These are phyloP conservation scores for Zalophus californianus DNA, from an alignment of 2,797 vertebrate species.

Conservation along the genomic window DNA sequence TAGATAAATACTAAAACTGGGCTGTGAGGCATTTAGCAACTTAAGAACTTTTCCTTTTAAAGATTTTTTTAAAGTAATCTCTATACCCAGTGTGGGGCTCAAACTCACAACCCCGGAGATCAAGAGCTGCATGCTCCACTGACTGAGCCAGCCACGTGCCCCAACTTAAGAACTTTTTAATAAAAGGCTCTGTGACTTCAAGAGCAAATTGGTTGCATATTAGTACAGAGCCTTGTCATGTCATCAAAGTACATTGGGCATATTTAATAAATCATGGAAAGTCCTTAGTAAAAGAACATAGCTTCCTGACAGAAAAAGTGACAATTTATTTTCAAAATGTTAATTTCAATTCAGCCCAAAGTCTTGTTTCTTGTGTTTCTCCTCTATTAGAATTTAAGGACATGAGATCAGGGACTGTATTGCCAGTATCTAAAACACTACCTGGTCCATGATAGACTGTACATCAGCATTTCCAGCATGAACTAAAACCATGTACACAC, in stretches of 20 bases:
- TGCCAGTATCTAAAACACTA: background rate
- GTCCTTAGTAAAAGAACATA: background rate
- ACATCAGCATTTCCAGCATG: background rate
- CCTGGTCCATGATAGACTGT: no score
- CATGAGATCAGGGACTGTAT: no score
- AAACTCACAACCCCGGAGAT: background rate
- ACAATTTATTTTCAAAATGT: conserved; percentile 4
- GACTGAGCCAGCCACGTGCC: background rate
- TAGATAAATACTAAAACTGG: background rate
- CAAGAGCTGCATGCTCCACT: background rate
- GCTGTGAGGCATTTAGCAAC: background rate
- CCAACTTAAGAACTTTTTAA: background rate
- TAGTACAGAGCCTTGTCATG: background rate
- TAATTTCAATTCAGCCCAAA: background rate
- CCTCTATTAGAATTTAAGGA: background rate
- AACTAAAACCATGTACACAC: background rate
- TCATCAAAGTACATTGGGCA: background rate
- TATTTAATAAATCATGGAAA: background rate
- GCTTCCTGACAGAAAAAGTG: background rate
- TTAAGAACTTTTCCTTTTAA: background rate
- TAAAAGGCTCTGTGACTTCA: background rate
- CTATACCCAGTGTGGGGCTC: background rate
- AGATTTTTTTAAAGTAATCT: background rate
- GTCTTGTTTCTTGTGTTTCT: conserved; percentile 13
- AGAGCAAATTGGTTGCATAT: background rate